These are phyloP conservation scores for Netelia fuscicornis DNA, from an alignment of 2,888 invertebrate species.

Conservation along the genomic window DNA sequence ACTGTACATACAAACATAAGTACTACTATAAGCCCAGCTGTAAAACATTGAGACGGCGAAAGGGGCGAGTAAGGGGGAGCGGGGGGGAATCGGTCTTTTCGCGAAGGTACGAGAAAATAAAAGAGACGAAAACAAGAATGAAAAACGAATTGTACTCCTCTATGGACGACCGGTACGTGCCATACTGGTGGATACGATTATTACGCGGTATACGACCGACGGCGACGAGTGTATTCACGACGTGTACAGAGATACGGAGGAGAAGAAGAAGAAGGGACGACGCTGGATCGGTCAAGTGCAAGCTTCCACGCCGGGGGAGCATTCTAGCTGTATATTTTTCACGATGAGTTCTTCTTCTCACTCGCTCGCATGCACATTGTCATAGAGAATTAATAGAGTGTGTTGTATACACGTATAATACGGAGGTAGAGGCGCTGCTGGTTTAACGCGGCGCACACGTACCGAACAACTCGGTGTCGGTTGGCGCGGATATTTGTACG, in stretches of 20 bases:
- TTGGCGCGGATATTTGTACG: conserved; percentile 74
- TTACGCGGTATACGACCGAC: conserved; percentile 24
- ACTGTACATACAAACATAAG: conserved; percentile 66
- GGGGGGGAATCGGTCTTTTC: background rate
- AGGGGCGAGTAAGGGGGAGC: too few relatives aligned
- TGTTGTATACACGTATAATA: conserved; percentile 2
- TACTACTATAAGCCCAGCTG: conserved; percentile 65
- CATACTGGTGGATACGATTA: conserved; percentile 27
- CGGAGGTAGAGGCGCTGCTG: conserved; percentile 36
- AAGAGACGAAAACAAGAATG: background rate
- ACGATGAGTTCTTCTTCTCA: conserved; percentile 20
- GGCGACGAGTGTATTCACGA: conserved; percentile 31
- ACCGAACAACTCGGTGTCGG: conserved; percentile 68
- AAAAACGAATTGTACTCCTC: conserved; percentile 2
- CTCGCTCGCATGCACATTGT: conserved; percentile 26
- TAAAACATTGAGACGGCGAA: conserved; percentile 54
- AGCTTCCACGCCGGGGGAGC: conserved; percentile 45
- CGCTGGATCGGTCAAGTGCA: conserved; percentile 66
- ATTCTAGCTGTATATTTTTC: conserved; percentile 58
- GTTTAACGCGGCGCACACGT: conserved; percentile 47
- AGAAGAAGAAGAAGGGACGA: conserved; percentile 33
- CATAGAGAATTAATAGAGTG: conserved; percentile 24
- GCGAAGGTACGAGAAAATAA: conserved; percentile 14
- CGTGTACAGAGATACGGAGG: conserved; percentile 13
- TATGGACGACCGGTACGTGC: conserved; percentile 8